Base-by-base conservation (phyloP, 2,113 vertebrate genomes). In the Brachypteracias leptosomus region DNA sequence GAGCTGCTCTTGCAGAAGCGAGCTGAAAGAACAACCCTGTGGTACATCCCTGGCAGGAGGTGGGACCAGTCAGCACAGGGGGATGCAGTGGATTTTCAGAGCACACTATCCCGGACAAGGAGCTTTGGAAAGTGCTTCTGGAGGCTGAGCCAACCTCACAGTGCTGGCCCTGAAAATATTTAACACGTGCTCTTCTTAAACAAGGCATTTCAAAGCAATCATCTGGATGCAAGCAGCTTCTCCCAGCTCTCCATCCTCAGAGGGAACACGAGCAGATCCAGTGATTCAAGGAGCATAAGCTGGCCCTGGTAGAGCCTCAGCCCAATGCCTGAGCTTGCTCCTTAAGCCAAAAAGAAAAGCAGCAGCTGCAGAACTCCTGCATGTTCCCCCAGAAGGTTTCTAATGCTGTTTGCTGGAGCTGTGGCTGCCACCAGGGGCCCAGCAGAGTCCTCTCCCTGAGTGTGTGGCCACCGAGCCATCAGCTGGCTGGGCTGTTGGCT, bases 401-500 rank as follows among this genome's bases (percentile, higher is more conserved):
- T 77, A 49, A 26, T 1, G 16, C 35, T 38, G n/a, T 51, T 81
- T 62, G 44, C 52, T 0, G 0, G 29, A 72, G 42, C n/a, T 28
- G 31, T 24, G 58, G 52, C 55, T 59, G 52, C 49, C 36, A 46
- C 17, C 38, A 54, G 26, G 38, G 49, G 67, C 70, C 46, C 21
- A 57, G 38, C 67, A 86, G 25, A 40, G 52, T 15, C 46, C 18
- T 44, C 52, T 85, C 59, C 38, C 58, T 2, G 6, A 51, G 14
- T 0, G 10, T 72, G 83, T 82, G 16, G 16, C 62, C 61, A 68
- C 77, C 8, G 15, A 90, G 82, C 73, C 91, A 63, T 35, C 38
- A 61, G 57, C 75, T 3, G 4, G 35, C 62, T n/a, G 38, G 70
- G 40, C 8, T 68, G 78, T 94, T 97, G 96, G 95, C 96, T 96